Evolutionary conservation across 2,888 invertebrate species (phyloP), one percentile per base, ranked within the genome.

Genomic region (Drosophila kanekoi): DNA sequence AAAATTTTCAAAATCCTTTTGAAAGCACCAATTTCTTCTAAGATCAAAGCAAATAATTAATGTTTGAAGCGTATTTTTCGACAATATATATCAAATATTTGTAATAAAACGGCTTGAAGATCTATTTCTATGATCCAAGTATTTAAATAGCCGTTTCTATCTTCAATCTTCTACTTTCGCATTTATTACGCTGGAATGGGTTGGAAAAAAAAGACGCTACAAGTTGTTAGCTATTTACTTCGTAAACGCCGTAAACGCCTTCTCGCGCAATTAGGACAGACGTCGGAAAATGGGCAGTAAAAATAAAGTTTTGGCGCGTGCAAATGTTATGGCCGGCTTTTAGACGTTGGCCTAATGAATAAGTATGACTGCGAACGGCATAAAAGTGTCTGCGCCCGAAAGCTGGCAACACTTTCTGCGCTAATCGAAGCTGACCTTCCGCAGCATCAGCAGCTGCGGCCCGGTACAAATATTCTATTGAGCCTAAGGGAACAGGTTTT

Each of bases 261-360:
- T 71, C 54, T 33, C 16, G 56, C 32, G 43, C 63, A 74, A 79
- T 84, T 81, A 77, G 45, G 47, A 33, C 5, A 35, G 49, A 48
- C 43, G 20, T 14, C 70, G 20, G 37, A 38, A 59, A 59, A 28
- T 18, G 41, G 52, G 58, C 52, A 69, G 48, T 68, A 59, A 58
- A 60, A 72, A 63, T 57, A 70, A 69, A 68, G 69, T 63, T 28
- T 78, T 51, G 76, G 51, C 20, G 52, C 53, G 53, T 62, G 61
- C 38, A 59, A 66, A 64, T 48, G 58, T 69, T 62, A 58, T 47
- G 66, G 45, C 48, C 60, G 48, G 35, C 72, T 56, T 58, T 60
- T 20, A 23, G 44, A n/a, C 41, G 57, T 44, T 53, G 18, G 37
- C 14, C 54, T 78, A 84, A 87, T 81, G 74, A 81, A 81, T 68